phyloP scores from a whole-genome alignment of 1,140 invertebrate species.

The Drosophila pectinifera region DNA sequence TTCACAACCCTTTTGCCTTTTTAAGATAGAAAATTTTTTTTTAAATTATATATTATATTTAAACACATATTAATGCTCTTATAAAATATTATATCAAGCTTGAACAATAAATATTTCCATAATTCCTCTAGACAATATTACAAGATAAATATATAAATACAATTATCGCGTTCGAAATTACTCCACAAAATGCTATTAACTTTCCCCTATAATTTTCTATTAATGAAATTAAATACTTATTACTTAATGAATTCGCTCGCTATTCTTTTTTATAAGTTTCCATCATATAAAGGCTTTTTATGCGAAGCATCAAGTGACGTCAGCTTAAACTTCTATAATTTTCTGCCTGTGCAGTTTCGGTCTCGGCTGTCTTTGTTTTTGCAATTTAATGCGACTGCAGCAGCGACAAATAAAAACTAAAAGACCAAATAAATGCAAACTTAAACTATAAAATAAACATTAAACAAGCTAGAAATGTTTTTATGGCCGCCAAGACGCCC shows the following conservation, averaged over 20 bases:
- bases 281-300: not conserved
- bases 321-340: slow-evolving; percentile 1
- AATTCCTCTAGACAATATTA: too few species aligned
- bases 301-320: not conserved
- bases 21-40: too few species aligned
- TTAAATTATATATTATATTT: too few species aligned
- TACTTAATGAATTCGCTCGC: not conserved
- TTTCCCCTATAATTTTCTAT: not conserved
- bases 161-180: not conserved
- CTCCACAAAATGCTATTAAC: not conserved
- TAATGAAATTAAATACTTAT: not conserved
- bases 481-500: slow-evolving; percentile 76
- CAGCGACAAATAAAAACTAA: slow-evolving; percentile 76
- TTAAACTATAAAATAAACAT: slow-evolving; percentile 85
- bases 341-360: slow-evolving; percentile 12
- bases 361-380: slow-evolving; percentile 43
- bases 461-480: slow-evolving; percentile 84
- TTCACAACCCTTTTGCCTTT: too few species aligned
- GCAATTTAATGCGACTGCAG: slow-evolving; percentile 35
- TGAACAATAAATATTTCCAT: too few species aligned
- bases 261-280: not conserved
- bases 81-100: too few species aligned
- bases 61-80: too few species aligned
- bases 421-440: slow-evolving; percentile 84
- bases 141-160: not conserved